Base-by-base conservation (phyloP, 2,888 invertebrate genomes). In the Thalpophila matura region DNA sequence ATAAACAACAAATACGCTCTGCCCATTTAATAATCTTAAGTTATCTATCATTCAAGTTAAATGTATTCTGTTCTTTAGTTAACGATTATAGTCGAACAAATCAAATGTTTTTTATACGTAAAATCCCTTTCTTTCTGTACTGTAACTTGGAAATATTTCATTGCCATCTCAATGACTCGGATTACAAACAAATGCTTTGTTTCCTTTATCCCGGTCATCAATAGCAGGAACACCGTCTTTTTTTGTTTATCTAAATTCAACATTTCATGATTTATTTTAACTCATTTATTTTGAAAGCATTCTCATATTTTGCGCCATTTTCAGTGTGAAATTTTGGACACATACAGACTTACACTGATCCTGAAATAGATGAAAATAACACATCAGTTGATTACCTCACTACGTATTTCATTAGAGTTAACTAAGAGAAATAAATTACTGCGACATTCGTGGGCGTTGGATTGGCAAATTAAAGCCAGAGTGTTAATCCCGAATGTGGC, bases 391-490 rank as follows among this genome's bases (percentile, higher is more conserved):
- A 24, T 70, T 51, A 62, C 47, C 43, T 49, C 42, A 37, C 54
- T 49, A 42, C 37, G 18, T 62, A 56, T 43, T 62, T 56, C 55
- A 70, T 70, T 62, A 49, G 29, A 43, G 55, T 75, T 75, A 56
- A 71, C 51, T 62, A 71, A 70, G 76, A 56, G 75, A 70, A 75
- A 71, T 70, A 46, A 75, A 75, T 71, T 75, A 75, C 55, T 47
- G 62, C 47, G 71, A 70, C 63, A 75, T 75, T 55, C 63, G 63
- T 56, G 54, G 71, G 47, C 63, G 70, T 60, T 60, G 61, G 61
- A 70, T 70, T 69, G 53, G 61, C 29, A 71, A 70, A 68, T 74
- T 60, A 68, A 66, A 73, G 54, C 60, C 46, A 68, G 69, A 62
- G 54, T 74, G 75, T 69, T 69, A 60, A 74, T 60, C 26, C 60